phyloP scores from a whole-genome alignment of 2,888 invertebrate genomes.

The Folsomia candida region DNA sequence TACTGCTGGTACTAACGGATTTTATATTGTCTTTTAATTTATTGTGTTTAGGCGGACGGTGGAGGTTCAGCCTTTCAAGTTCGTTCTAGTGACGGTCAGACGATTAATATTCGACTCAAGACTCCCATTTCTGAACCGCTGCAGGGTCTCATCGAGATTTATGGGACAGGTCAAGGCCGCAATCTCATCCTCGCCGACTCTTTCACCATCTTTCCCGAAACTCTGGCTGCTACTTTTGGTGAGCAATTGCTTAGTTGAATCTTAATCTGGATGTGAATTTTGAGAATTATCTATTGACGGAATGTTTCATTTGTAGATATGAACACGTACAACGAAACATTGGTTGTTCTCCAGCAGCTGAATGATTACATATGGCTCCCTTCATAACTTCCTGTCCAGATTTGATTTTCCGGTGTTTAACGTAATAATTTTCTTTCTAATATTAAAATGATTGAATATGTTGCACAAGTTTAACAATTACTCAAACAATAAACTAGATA shows the following conservation, averaged over 20 bases:
- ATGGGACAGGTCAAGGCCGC: conserved; percentile 45
- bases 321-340: conserved; percentile 35
- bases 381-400: too few species aligned
- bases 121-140: conserved; percentile 41
- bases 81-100: conserved; percentile 28
- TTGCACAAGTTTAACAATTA: too few species aligned
- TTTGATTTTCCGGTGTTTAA: too few species aligned
- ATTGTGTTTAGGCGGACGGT: conserved; percentile 41
- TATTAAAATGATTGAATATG: too few species aligned
- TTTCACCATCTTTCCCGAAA: conserved; percentile 35
- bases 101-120: conserved; percentile 42
- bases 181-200: conserved; percentile 38
- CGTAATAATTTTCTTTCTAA: too few species aligned
- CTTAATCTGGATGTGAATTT: conserved; percentile 3
- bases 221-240: conserved; percentile 36
- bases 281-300: background rate
- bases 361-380: conserved; percentile 17
- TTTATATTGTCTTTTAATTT: background rate
- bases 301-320: conserved; percentile 31
- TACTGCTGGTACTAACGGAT: too few species aligned
- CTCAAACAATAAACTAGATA: too few species aligned
- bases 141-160: conserved; percentile 40
- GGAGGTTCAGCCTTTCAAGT: conserved; percentile 46
- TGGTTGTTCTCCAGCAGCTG: conserved; percentile 10
- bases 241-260: too few species aligned